Evolutionary conservation across 2,888 invertebrate genomes (phyloP).

Genomic region (Atrina japonica): DNA sequence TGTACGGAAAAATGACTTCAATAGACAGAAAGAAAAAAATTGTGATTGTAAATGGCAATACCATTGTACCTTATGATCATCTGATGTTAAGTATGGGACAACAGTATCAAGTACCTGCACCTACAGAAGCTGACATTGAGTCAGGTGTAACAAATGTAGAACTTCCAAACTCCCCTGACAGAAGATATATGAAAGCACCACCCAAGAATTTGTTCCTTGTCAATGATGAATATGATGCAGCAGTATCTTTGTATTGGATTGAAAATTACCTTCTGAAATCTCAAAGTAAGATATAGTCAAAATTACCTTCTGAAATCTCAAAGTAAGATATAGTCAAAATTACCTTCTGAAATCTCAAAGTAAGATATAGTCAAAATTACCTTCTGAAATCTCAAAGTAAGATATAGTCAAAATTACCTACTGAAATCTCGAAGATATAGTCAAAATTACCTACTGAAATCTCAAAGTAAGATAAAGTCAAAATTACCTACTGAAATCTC

Average conservation of each 20-base stretch:
- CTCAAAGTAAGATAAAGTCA: too few relatives aligned
- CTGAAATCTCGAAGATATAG: too few relatives aligned
- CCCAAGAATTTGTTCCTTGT: constrained; percentile 77
- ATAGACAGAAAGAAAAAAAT: constrained; percentile 78
- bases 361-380: too few relatives aligned
- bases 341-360: too few relatives aligned
- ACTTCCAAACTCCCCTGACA: constrained; percentile 65
- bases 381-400: too few relatives aligned
- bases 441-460: too few relatives aligned
- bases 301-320: too few relatives aligned
- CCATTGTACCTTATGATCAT: constrained; percentile 79
- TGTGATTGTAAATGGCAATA: constrained; percentile 74
- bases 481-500: too few relatives aligned
- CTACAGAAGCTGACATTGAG: constrained; percentile 70
- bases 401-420: too few relatives aligned
- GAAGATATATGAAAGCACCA: constrained; percentile 58
- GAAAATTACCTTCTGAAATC: constrained; percentile 70
- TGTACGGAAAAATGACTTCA: constrained; percentile 81
- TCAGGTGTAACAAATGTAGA: constrained; percentile 59
- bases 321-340: too few relatives aligned
- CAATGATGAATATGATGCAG: constrained; percentile 79
- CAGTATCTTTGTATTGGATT: constrained; percentile 73
- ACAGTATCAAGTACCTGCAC: constrained; percentile 77
- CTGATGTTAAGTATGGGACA: constrained; percentile 78
- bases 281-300: constrained; percentile 57